Evolutionary conservation across 92 coral and sea anemone species (phyloP).

Genomic region (Chrysogorgia sp.): DNA sequence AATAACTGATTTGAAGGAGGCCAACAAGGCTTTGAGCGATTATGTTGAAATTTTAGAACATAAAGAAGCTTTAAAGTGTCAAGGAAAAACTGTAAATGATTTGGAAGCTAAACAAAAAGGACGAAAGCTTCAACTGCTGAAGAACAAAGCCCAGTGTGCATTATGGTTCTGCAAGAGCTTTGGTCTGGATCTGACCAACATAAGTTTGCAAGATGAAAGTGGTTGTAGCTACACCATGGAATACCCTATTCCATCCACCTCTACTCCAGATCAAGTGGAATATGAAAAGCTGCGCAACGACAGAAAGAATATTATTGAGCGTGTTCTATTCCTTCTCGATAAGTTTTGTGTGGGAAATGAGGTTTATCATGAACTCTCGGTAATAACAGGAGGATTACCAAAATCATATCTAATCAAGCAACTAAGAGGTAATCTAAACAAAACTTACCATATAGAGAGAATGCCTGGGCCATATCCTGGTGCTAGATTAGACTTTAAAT

Average conservation of each 20-base stretch:
- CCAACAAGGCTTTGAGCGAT: conserved; percentile 21
- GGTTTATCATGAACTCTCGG: conserved; percentile 11
- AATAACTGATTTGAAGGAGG: conserved; percentile 25
- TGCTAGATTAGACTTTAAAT: not conserved
- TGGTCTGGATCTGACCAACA: conserved; percentile 62
- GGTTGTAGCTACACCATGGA: conserved; percentile 25
- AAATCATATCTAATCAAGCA: conserved; percentile 25
- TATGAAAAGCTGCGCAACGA: not conserved
- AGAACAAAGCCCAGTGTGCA: conserved; percentile 68
- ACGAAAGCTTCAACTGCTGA: conserved; percentile 58
- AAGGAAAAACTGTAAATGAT: conserved; percentile 55
- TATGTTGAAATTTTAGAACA: conserved; percentile 36
- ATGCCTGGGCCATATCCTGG: conserved; percentile 9
- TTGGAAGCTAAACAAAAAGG: conserved; percentile 68
- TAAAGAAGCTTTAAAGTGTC: conserved; percentile 38
- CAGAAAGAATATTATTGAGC: conserved; percentile 1
- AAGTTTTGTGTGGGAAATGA: no score
- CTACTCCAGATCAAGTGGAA: not conserved
- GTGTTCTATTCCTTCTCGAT: conserved; percentile 1
- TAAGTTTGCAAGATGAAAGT: conserved; percentile 51
- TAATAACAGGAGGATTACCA: conserved; percentile 3
- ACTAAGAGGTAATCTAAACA: conserved; percentile 3
- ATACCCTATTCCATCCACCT: not conserved
- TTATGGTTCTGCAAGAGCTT: conserved; percentile 68
- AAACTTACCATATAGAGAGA: conserved; percentile 39